Evolutionary conservation across 2,888 invertebrate genomes (phyloP), one percentile per base, ranked within the genome.

Genomic region (Dysmachus trigonus): DNA sequence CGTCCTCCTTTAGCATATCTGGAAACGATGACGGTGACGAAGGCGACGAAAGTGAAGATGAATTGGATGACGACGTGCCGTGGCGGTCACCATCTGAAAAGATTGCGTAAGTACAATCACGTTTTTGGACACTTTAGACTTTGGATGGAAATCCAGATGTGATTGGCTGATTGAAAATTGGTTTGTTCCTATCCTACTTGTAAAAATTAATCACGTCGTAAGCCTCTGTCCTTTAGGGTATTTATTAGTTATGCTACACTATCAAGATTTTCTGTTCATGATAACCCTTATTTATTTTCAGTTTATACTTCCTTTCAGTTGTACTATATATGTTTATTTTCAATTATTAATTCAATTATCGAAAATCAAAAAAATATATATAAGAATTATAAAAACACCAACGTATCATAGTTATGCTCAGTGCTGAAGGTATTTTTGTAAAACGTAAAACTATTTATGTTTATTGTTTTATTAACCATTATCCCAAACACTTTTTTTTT

Each of bases 71-170:
- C 90, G 96, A 97, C 91, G 96, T 97, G 86, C 97, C 97, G 0
- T 97, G 98, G 98, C 93, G 97, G 89, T 97, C 97, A 0, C 97
- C 97, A 0, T 97, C 97, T 86, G 97, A 97, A 92, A 97, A 97
- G 93, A 97, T 97, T 90, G 96, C 97, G 97, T 97, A 95, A 96
- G 97, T 92, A 89, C 0, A 33, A 10, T 83, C 31, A 72, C 13
- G 4, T 72, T 18, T n/a, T 38, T 35, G 30, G 41, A 72, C 33
- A 41, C 33, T 81, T 81, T 62, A 62, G 27, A 72, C 83, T 72
- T 72, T 62, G 33, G 53, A 81, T 53, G 33, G 31, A 51, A 81
- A 53, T 81, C 81, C 81, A 33, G 62, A 62, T 51, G 33, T 72
- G 38, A 83, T 83, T 83, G 83, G 83, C 83, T 83, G 31, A 62